These are phyloP conservation scores for Mus spretus DNA, from an alignment of 2,797 vertebrate genomes.

Conservation along the genomic window DNA sequence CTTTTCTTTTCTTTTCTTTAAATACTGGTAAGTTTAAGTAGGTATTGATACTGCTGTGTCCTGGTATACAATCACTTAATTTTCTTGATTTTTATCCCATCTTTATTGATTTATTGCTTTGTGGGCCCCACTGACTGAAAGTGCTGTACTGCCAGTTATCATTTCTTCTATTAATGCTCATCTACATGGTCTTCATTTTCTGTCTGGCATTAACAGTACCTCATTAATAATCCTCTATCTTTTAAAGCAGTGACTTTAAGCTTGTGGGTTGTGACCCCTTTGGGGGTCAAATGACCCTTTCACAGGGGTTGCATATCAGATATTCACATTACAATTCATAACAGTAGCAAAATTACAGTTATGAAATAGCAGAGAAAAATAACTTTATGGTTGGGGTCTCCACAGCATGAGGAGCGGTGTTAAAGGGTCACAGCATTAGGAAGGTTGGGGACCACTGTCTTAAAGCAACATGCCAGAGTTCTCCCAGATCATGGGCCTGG, in stretches of 20 bases:
- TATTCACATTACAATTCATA: background rate
- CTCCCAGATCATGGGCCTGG: slow-evolving; percentile 8
- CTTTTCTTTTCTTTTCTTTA: background rate
- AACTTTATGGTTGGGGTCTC: background rate
- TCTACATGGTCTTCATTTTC: slow-evolving; percentile 46
- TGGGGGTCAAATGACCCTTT: background rate
- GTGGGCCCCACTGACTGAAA: background rate
- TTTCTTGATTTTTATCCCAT: slow-evolving; percentile 43
- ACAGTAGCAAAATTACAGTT: background rate
- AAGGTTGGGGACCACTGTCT: background rate
- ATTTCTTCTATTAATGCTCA: slow-evolving; percentile 14
- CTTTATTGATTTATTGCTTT: background rate
- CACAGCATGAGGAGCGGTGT: background rate
- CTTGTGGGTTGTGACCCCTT: background rate
- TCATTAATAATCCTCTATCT: background rate
- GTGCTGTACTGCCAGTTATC: background rate
- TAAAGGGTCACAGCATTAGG: background rate
- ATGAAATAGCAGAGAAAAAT: background rate
- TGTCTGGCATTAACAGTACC: background rate
- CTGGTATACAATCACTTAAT: slow-evolving; percentile 25
- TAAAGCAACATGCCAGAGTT: slow-evolving; percentile 27
- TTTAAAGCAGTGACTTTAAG: background rate
- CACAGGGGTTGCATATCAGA: background rate
- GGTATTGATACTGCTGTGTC: slow-evolving; percentile 38
- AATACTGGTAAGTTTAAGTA: slow-evolving; percentile 30